Conservation (phyloP, 1,140 invertebrate species). For the Leptinotarsa defecta region DNA sequence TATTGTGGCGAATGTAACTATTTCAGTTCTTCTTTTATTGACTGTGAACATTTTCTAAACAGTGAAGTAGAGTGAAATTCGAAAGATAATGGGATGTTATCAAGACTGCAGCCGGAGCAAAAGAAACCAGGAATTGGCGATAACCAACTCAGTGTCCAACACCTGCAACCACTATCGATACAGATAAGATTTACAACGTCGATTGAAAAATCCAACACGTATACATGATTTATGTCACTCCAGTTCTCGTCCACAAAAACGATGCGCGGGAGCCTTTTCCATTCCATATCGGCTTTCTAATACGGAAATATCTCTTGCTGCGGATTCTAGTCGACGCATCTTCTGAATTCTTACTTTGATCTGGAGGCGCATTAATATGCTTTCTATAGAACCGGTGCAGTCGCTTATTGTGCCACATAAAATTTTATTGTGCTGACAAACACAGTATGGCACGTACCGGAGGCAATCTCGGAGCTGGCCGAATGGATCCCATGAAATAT, state of each 20-base stretch:
- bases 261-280: constrained; percentile 10
- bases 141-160: background rate
- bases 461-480: background rate
- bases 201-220: constrained; percentile 19
- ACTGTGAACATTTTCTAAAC: no score
- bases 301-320: constrained; percentile 27
- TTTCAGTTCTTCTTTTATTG: no score
- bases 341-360: constrained; percentile 31
- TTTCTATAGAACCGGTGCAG: constrained; percentile 27
- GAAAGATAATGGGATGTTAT: no score
- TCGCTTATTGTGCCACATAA: constrained; percentile 29
- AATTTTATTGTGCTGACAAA: constrained; percentile 27
- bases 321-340: constrained; percentile 18
- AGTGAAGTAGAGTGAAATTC: no score
- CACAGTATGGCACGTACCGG: constrained; percentile 24
- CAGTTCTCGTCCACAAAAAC: constrained; percentile 20
- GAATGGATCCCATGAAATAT: background rate
- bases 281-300: constrained; percentile 23
- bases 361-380: constrained; percentile 27
- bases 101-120: no score
- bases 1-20: no score
- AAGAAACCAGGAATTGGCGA: no score
- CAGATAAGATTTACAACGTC: background rate
- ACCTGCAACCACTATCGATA: background rate
- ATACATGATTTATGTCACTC: constrained; percentile 23